phyloP scores from a whole-genome alignment of 2,113 vertebrate species.

The Polypterus senegalus region DNA sequence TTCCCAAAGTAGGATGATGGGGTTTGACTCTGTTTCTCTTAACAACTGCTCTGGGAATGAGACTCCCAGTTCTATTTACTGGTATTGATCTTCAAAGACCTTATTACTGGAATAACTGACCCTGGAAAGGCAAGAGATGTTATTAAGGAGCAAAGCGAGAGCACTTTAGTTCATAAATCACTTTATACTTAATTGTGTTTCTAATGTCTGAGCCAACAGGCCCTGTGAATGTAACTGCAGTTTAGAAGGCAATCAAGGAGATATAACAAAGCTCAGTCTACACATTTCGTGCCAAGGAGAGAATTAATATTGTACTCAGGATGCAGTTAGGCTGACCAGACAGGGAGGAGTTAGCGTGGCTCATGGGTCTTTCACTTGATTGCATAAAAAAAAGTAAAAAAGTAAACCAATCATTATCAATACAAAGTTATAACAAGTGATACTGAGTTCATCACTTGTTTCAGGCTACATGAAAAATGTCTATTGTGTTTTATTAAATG shows the following conservation, averaged over 20 bases:
- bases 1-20: background rate
- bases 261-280: background rate
- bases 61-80: constrained; percentile 1
- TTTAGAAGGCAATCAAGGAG: background rate
- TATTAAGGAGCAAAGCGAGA: background rate
- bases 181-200: background rate
- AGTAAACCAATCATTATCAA: no score
- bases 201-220: background rate
- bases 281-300: background rate
- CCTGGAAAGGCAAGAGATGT: background rate
- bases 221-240: background rate
- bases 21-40: background rate
- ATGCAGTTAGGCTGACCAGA: no score
- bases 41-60: background rate
- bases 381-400: no score
- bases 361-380: no score
- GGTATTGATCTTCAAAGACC: background rate
- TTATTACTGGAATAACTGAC: constrained; percentile 4
- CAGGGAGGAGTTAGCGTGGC: no score
- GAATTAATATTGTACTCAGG: background rate
- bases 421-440: no score
- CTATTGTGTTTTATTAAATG: no score
- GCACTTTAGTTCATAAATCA: background rate
- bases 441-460: no score
- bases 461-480: no score